Evolutionary conservation across 2,113 vertebrate species (phyloP), one percentile per base, ranked within the genome.

Genomic region (Pogona vitticeps): DNA sequence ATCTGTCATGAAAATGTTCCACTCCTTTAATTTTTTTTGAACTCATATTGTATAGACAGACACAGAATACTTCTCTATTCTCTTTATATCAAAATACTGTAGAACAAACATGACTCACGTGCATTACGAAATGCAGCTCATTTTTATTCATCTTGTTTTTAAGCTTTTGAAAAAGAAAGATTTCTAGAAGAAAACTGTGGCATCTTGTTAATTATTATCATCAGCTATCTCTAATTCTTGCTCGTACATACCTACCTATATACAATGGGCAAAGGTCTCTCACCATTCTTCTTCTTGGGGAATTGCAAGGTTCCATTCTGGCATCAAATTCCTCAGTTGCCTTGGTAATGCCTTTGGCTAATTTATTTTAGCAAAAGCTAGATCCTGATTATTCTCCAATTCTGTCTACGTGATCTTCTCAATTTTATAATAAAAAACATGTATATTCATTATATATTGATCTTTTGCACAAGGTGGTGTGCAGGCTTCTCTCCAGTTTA

Each of bases 81-180:
- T 21, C 33, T 86, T 56, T 81, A 38, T 86, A 59, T 31, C 58
- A 92, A 77, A 85, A 82, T 79, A 76, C 59, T 23, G 52, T 85
- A n/a, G 84, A 87, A 82, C 85, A 83, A 67, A 86, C 23, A 52
- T 84, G 67, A 79, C 76, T 20, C 2, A 76, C 87, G 79, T 78
- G 42, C 84, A 89, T 90, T 85, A 88, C 31, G 89, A 26, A 68
- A 15, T 90, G 84, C 61, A 63, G 81, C 93, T 89, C 72, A 42
- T 61, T 83, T 72, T 89, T 84, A 87, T 87, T 68, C 14, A 67
- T 52, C 6, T 86, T 76, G 87, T 76, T 89, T 84, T 33, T 42
- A 88, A 92, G 86, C 70, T 83, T 88, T 90, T n/a, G 67, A 23
- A 42, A 68, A 68, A 52, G 36, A 76, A 80, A 83, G 68, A 59